A percentile compares a stretch with the other conserved stretches of the same genome.
Conservation (phyloP, 2,888 invertebrate genomes). For the Erebia ligea region DNA sequence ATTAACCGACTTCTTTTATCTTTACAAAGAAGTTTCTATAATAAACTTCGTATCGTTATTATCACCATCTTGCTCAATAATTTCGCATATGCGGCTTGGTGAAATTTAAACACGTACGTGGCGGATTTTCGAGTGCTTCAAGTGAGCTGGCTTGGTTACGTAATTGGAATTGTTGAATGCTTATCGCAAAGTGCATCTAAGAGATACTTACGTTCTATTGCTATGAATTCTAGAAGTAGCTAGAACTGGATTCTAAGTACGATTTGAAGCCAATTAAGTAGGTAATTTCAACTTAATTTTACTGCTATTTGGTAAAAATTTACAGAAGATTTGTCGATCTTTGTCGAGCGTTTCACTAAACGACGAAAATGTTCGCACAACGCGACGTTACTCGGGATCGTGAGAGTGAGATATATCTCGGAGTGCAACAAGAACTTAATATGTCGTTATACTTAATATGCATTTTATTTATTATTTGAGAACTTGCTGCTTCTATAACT, state of each 20-base stretch:
- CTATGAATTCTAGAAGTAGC: not conserved
- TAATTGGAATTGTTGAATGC: not conserved
- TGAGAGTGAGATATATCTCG: slow-evolving; percentile 22
- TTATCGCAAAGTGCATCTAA: slow-evolving; percentile 4
- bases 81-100: not conserved
- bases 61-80: not conserved
- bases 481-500: not conserved
- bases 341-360: slow-evolving; percentile 25
- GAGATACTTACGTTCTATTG: not conserved
- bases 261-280: too few species aligned
- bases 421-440: slow-evolving; percentile 19
- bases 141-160: slow-evolving; percentile 1
- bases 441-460: not conserved
- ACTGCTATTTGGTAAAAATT: slow-evolving; percentile 20
- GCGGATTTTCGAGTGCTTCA: slow-evolving; percentile 3
- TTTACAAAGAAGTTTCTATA: not conserved
- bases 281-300: slow-evolving; percentile 10
- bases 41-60: slow-evolving; percentile 1
- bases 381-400: slow-evolving; percentile 26
- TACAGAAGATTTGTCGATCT: slow-evolving; percentile 22
- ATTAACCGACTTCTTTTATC: too few species aligned
- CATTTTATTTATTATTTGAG: too few species aligned
- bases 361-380: slow-evolving; percentile 21
- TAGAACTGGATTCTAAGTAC: too few species aligned
- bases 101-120: slow-evolving; percentile 10